Percentiles rank a stretch among this genome's conserved stretches.
Evolutionary conservation across 92 coral and sea anemone genomes (phyloP).

Genomic region (Epizoanthus illoricatus): DNA sequence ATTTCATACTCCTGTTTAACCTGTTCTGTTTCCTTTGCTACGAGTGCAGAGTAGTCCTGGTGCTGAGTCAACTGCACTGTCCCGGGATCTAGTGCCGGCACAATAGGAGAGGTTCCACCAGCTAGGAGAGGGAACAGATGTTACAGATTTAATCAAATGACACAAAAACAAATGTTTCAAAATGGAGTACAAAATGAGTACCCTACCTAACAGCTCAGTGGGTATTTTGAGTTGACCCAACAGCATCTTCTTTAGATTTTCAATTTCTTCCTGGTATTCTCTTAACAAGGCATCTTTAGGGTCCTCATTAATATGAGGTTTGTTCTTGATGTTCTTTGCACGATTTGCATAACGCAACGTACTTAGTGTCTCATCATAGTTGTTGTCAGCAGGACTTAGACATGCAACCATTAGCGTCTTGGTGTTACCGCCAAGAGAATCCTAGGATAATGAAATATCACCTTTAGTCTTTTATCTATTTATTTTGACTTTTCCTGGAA

Average conservation of each 20-base stretch:
- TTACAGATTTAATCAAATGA: neutral
- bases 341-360: constrained; percentile 96
- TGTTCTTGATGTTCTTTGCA: constrained; percentile 95
- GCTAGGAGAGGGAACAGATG: neutral
- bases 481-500: neutral
- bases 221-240: constrained; percentile 94
- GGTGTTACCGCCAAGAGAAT: constrained; percentile 93
- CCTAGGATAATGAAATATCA: constrained; percentile 45
- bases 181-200: too few relatives aligned
- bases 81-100: constrained; percentile 43
- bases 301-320: constrained; percentile 95
- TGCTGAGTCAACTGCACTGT: constrained; percentile 50
- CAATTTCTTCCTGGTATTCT: constrained; percentile 88
- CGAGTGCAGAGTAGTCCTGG: constrained; percentile 57
- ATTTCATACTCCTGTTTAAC: constrained; percentile 82
- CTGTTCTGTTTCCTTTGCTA: constrained; percentile 79
- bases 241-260: constrained; percentile 85
- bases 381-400: constrained; percentile 96
- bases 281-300: constrained; percentile 96
- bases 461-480: neutral
- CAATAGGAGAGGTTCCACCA: constrained; percentile 34
- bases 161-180: too few relatives aligned
- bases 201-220: constrained; percentile 60
- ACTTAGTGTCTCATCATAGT: constrained; percentile 95
- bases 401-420: constrained; percentile 98